These are phyloP conservation scores for Whitmania pigra DNA, from an alignment of 1,140 invertebrate species.

Conservation along the genomic window DNA sequence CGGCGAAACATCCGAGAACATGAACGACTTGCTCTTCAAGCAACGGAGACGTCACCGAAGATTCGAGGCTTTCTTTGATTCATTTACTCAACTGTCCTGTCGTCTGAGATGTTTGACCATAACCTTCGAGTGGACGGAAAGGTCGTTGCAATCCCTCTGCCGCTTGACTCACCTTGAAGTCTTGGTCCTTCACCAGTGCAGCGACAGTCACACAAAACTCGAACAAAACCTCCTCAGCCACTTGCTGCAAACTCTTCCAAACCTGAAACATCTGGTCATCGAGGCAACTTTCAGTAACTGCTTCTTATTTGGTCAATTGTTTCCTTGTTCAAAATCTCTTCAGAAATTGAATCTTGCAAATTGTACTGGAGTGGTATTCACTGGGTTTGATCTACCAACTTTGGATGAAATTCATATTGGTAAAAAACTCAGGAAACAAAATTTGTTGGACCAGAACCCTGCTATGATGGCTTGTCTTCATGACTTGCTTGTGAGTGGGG, in stretches of 20 bases:
- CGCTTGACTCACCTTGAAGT: constrained; percentile 30
- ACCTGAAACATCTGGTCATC: constrained; percentile 29
- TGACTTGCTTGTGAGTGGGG: constrained; percentile 30
- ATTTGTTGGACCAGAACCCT: constrained; percentile 25
- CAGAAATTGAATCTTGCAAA: constrained; percentile 35
- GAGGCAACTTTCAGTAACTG: constrained; percentile 36
- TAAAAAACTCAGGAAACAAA: constrained; percentile 31
- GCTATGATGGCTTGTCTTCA: constrained; percentile 34
- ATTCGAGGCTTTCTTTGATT: constrained; percentile 36
- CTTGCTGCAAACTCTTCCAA: constrained; percentile 28
- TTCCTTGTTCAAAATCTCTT: constrained; percentile 30
- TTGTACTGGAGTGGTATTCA: constrained; percentile 35
- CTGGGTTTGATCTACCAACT: constrained; percentile 30
- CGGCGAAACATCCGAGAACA: constrained; percentile 22
- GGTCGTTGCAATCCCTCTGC: constrained; percentile 30
- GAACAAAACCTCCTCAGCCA: constrained; percentile 30
- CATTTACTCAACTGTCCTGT: constrained; percentile 30
- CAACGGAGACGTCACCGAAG: constrained; percentile 31
- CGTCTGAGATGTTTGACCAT: constrained; percentile 34
- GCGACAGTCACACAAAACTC: constrained; percentile 34
- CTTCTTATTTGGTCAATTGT: constrained; percentile 29
- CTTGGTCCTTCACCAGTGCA: constrained; percentile 35
- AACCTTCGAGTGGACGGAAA: constrained; percentile 39
- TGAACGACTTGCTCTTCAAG: constrained; percentile 28
- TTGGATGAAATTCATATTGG: constrained; percentile 31